Evolutionary conservation across 2,888 invertebrate species (phyloP).

Genomic region (Copidosoma aretas): DNA sequence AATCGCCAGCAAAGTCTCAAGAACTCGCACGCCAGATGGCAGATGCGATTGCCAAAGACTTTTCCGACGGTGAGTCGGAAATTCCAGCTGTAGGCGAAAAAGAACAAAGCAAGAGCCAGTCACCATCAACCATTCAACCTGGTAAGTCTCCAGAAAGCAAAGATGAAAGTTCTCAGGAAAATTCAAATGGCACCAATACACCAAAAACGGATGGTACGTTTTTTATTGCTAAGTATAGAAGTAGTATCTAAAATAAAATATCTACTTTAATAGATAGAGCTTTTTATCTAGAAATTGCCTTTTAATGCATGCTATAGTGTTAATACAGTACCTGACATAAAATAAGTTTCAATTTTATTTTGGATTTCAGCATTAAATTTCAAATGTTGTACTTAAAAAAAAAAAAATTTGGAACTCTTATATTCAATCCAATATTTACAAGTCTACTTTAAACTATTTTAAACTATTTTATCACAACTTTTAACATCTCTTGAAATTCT

Average conservation of each 20-base stretch:
- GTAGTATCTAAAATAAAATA: no score
- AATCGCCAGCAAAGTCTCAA: not conserved
- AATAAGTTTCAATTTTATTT: no score
- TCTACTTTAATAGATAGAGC: not conserved
- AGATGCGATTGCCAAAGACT: conserved; percentile 22
- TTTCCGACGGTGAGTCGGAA: conserved; percentile 23
- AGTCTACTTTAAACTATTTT: no score
- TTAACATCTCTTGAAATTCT: no score
- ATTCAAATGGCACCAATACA: not conserved
- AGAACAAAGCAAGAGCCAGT: no score
- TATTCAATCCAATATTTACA: conserved; percentile 1
- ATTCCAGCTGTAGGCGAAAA: not conserved
- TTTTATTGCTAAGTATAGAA: no score
- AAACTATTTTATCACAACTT: no score
- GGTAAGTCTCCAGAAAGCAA: not conserved
- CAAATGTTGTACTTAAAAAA: no score
- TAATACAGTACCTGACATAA: not conserved
- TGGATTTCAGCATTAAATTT: no score
- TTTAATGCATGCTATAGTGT: not conserved
- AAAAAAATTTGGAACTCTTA: not conserved
- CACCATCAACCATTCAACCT: no score
- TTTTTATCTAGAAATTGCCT: not conserved
- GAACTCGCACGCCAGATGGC: not conserved
- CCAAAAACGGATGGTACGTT: no score
- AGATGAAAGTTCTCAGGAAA: not conserved